Base-by-base conservation (phyloP, 2,113 vertebrate species). In the Rhynchomys soricoides region DNA sequence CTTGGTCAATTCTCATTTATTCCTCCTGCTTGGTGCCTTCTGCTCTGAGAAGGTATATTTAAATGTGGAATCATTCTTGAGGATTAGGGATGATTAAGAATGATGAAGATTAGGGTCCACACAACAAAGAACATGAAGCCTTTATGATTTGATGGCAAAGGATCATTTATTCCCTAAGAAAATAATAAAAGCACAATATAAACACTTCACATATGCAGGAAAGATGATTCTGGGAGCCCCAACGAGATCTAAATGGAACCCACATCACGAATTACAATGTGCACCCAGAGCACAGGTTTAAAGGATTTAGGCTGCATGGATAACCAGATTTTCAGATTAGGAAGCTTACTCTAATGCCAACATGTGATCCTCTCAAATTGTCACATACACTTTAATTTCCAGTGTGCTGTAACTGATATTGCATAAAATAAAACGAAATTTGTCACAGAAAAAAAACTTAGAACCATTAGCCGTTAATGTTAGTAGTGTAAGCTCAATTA, bases 21-120 rank as follows among this genome's bases (percentile, higher is more conserved):
- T 68, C 34, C 59, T 74, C 73, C 90, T 78, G 43, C 2, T 13
- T 83, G 70, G 91, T 79, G 62, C 91, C 34, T 3, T 13, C 78
- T 73, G 22, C 79, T 87, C 93, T 97, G 95, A 96, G 7, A 13
- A 59, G 75, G 16, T 17, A 70, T 82, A 91, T 90, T 95, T 96
- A 93, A 96, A 94, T 98, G 97, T 97, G 92, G 52, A 93, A 96
- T 91, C 87, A 95, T 97, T 98, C 82, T 90, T 92, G 95, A 97
- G 93, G 89, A 98, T 97, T 86, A 68, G 52, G 52, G 52, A 9
- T 52, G 52, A 52, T 52, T 52, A 52, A 9, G 52, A 13, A 13
- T 52, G 12, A 13, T 52, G 52, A 52, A 13, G 52, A 52, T 13
- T 52, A 52, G 97, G 95, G 96, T 97, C 96, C 98, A 97, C n/a